Evolutionary conservation across 1,140 invertebrate species (phyloP), one percentile per base, ranked within the genome.

Genomic region (Polyergus mexicanus): DNA sequence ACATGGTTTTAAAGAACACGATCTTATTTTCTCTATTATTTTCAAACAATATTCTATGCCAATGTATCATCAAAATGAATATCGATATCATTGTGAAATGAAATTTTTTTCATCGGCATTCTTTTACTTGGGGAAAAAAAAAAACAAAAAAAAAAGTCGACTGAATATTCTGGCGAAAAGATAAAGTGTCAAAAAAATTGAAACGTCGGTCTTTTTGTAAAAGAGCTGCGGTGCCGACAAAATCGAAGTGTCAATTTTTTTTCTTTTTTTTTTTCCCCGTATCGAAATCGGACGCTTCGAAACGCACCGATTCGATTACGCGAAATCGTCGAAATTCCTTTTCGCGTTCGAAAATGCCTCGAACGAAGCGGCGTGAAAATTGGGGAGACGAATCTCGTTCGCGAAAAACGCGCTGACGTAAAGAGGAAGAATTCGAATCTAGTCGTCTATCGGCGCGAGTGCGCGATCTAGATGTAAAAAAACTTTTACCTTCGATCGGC

Each of bases 401-500:
- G 25, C 54, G 10, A 38, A 44, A n/a, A 41, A 32, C 56, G n/a
- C 32, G 10, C 19, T 35, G 16, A 19, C 22, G 76, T 2, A 41
- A 56, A 69, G 60, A 68, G 44, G 19, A 56, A 25, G 19, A 56
- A 25, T 60, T 51, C 32, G 7, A 47, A 68, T 81, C n/a, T n/a
- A n/a, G n/a, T n/a, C n/a, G n/a, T 51, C 16, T 51, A 16, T 51
- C 47, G 13, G 13, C 47, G 16, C 16, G n/a, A 19, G 6, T 5
- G 47, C 47, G 16, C 13, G 78, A 62, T 62, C 88, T 71, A 75
- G 78, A 71, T 78, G 77, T 74, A 85, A 89, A 89, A 89, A 90
- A 89, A 87, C 81, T 87, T 87, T 90, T 89, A 90, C 88, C 89
- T 90, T 90, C 89, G 76, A 85, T 85, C 88, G 88, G 22, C 80